These are phyloP conservation scores for Blera fallax DNA, from an alignment of 2,888 invertebrate species.

Conservation along the genomic window DNA sequence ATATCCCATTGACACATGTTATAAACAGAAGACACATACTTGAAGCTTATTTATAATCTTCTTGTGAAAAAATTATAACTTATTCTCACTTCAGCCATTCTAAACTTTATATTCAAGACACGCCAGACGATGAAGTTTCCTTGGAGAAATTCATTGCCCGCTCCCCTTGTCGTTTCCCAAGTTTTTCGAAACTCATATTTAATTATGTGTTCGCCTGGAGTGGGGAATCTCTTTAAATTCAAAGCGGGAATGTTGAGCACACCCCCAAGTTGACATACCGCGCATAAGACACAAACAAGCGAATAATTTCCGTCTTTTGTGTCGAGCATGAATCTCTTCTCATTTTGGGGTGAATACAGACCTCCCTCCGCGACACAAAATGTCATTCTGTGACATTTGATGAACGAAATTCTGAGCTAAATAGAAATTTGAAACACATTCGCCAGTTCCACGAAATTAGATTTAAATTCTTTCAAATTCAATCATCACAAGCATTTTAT, in stretches of 20 bases:
- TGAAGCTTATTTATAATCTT: neutral
- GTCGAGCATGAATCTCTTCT: neutral
- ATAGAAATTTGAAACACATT: conserved; percentile 5
- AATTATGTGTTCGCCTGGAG: neutral
- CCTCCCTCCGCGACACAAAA: neutral
- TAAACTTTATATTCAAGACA: neutral
- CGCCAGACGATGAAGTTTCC: neutral
- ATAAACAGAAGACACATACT: neutral
- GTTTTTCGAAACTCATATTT: conserved; percentile 9
- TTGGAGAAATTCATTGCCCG: neutral
- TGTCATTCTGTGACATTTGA: neutral
- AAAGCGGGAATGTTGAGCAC: neutral
- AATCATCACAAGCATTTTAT: neutral
- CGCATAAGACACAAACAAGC: conserved; percentile 1
- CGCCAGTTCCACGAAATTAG: neutral
- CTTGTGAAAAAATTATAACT: neutral
- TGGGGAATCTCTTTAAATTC: neutral
- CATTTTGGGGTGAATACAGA: neutral
- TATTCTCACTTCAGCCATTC: neutral
- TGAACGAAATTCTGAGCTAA: neutral
- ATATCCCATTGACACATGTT: neutral
- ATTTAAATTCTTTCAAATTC: neutral
- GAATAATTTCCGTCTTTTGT: neutral
- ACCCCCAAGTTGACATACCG: neutral
- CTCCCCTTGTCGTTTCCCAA: neutral